A percentile compares a stretch with the other conserved stretches of the same genome.
These are phyloP conservation scores for Kryptolebias marmoratus DNA, from an alignment of 2,113 vertebrate species.

Conservation along the genomic window DNA sequence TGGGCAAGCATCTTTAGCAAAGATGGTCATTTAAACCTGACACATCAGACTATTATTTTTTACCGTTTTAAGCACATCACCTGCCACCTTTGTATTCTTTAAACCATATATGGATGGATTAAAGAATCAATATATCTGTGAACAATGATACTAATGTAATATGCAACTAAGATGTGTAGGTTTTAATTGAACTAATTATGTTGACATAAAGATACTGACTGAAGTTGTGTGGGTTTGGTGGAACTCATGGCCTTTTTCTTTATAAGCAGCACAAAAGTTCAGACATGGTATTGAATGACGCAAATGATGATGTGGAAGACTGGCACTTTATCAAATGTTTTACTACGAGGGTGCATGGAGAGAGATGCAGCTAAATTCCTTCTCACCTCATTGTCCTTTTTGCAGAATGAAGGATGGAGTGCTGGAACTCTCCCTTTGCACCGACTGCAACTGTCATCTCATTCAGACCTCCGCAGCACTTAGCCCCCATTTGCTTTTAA, in stretches of 20 bases:
- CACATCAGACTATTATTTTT: no score
- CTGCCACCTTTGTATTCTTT: no score
- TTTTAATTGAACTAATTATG: neutral
- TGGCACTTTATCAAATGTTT: slow-evolving; percentile 81
- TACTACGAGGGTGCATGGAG: slow-evolving; percentile 54
- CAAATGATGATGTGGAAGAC: slow-evolving; percentile 75
- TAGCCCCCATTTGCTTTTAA: slow-evolving; percentile 85
- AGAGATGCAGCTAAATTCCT: slow-evolving; percentile 65
- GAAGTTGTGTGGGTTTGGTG: slow-evolving; percentile 19
- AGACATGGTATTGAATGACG: slow-evolving; percentile 62
- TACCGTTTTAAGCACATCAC: no score
- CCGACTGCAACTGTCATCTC: slow-evolving; percentile 76
- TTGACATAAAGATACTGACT: slow-evolving; percentile 31
- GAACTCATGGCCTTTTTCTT: slow-evolving; percentile 57
- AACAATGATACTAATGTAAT: no score
- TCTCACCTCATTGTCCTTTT: slow-evolving; percentile 78
- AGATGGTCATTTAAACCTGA: no score
- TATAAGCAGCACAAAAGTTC: slow-evolving; percentile 68
- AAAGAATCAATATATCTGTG: no score
- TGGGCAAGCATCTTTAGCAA: no score
- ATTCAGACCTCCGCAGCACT: slow-evolving; percentile 78
- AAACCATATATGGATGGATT: no score
- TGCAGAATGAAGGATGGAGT: slow-evolving; percentile 63
- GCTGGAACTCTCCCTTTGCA: slow-evolving; percentile 67
- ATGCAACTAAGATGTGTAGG: neutral